phyloP scores from a whole-genome alignment of 2,888 invertebrate species.

The Cataglyphis livida region DNA sequence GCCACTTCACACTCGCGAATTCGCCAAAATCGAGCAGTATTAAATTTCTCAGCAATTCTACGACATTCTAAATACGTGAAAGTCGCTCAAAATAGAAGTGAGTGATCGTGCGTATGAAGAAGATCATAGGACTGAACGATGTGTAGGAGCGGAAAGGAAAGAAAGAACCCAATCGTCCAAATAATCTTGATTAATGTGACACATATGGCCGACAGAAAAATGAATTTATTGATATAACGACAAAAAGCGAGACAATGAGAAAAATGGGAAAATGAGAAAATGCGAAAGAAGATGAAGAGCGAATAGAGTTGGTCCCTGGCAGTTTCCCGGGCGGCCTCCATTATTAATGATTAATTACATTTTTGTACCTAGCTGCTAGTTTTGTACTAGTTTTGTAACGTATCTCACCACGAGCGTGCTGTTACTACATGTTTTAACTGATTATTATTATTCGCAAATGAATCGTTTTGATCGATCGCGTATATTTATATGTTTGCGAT shows the following conservation, averaged over 20 bases:
- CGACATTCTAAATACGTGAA: slow-evolving; percentile 75
- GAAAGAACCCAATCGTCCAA: neutral
- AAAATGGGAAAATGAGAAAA: slow-evolving; percentile 28
- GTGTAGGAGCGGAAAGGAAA: slow-evolving; percentile 59
- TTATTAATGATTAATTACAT: slow-evolving; percentile 83
- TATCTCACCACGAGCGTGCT: slow-evolving; percentile 84
- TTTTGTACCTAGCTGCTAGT: slow-evolving; percentile 88
- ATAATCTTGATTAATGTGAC: neutral
- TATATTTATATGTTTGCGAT: slow-evolving; percentile 54
- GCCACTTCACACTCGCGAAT: slow-evolving; percentile 64
- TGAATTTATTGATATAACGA: slow-evolving; percentile 12
- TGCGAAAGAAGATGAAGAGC: slow-evolving; percentile 37
- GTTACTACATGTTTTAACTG: slow-evolving; percentile 83
- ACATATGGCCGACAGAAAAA: neutral
- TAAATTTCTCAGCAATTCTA: slow-evolving; percentile 78
- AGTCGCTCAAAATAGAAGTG: slow-evolving; percentile 62
- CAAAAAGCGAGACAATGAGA: slow-evolving; percentile 47
- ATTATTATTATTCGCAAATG: slow-evolving; percentile 81
- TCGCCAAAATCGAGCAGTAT: slow-evolving; percentile 80
- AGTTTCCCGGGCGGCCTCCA: slow-evolving; percentile 82
- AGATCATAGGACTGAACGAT: neutral
- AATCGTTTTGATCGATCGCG: slow-evolving; percentile 74
- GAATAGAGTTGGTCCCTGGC: slow-evolving; percentile 79
- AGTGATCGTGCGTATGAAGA: neutral
- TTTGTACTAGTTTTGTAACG: slow-evolving; percentile 88